Conservation (phyloP, 1,140 invertebrate species). For the Procambarus virginalis region DNA sequence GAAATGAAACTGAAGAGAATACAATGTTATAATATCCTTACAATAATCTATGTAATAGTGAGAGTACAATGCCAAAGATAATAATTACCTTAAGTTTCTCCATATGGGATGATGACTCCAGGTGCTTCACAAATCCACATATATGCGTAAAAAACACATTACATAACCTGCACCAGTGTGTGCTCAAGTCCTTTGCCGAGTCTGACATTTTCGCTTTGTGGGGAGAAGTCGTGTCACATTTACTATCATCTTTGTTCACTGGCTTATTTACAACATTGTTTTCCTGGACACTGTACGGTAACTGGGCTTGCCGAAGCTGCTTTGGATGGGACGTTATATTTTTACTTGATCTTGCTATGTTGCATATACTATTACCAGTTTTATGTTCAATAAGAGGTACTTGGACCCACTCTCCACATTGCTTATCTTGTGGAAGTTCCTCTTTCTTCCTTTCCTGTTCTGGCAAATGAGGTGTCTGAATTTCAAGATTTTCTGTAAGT, state of each 20-base stretch:
- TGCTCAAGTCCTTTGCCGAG: conserved; percentile 16
- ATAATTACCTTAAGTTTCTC: conserved; percentile 4
- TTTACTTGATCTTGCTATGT: not conserved
- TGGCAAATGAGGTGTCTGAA: not conserved
- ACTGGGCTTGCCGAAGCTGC: not conserved
- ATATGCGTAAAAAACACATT: conserved; percentile 16
- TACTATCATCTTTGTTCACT: not conserved
- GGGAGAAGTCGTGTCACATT: not conserved
- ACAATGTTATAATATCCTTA: not conserved
- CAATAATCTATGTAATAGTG: too few relatives aligned
- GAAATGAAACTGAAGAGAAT: not conserved
- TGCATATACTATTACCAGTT: not conserved
- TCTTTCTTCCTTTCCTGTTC: not conserved
- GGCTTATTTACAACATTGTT: not conserved
- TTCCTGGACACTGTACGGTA: not conserved
- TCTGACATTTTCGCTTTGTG: not conserved
- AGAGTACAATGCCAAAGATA: not conserved
- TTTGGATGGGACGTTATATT: not conserved
- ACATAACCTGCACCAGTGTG: conserved; percentile 12
- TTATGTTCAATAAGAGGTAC: not conserved
- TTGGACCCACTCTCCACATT: too few relatives aligned
- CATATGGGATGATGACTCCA: not conserved
- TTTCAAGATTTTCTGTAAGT: not conserved
- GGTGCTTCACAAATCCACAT: conserved; percentile 5
- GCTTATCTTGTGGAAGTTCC: not conserved